A percentile compares a stretch with the other conserved stretches of the same genome.
phyloP scores from a whole-genome alignment of 2,113 vertebrate species.

The Oryzias melastigma region DNA sequence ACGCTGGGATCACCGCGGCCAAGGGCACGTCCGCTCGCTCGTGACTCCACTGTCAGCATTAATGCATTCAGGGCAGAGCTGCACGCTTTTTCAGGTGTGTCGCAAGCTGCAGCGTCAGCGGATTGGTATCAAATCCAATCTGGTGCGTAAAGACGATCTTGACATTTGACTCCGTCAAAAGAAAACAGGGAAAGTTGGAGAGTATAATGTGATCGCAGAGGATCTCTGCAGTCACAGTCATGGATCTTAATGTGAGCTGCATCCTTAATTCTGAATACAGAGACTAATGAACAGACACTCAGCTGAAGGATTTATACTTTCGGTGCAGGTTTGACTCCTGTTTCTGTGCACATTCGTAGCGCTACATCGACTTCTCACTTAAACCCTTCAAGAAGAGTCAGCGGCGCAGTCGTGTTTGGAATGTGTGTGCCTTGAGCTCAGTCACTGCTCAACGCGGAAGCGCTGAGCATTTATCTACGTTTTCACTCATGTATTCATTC shows the following conservation, averaged over 20 bases:
- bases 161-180: constrained; percentile 78
- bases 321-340: constrained; percentile 17
- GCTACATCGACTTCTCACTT: constrained; percentile 42
- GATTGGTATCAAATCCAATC: constrained; percentile 82
- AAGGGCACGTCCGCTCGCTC: constrained; percentile 70
- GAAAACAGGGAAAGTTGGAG: constrained; percentile 66
- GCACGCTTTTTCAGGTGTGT: constrained; percentile 74
- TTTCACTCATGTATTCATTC: constrained; percentile 68
- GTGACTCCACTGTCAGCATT: constrained; percentile 73
- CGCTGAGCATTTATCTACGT: constrained; percentile 53
- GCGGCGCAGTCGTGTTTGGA: constrained; percentile 25
- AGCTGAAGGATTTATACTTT: constrained; percentile 25
- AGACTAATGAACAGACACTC: constrained; percentile 11
- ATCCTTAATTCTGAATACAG: constrained; percentile 26
- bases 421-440: constrained; percentile 41
- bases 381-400: constrained; percentile 47
- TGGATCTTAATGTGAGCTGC: constrained; percentile 32
- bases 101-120: constrained; percentile 72
- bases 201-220: constrained; percentile 59
- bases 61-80: constrained; percentile 78
- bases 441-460: constrained; percentile 53
- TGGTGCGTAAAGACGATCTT: constrained; percentile 81
- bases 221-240: constrained; percentile 24
- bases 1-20: constrained; percentile 63
- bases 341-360: constrained; percentile 28